Percentiles rank a stretch among this genome's conserved stretches.
Evolutionary conservation across 2,888 invertebrate species (phyloP).

Genomic region (Cataglyphis rosenhaueri): DNA sequence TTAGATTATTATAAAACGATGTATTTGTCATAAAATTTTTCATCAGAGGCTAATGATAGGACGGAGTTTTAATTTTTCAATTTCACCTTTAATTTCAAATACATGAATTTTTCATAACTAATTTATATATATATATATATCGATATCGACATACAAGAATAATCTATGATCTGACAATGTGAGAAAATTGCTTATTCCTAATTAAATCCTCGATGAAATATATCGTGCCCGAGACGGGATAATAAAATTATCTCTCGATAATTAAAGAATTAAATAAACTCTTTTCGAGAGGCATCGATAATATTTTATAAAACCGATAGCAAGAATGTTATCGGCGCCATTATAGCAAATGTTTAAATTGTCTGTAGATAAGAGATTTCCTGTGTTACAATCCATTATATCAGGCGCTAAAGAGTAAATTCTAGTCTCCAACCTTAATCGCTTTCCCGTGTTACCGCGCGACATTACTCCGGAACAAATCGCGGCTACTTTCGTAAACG

Average conservation of each 20-base stretch:
- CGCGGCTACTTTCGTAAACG: conserved; percentile 44
- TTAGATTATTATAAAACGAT: not conserved
- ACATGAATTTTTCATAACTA: not conserved
- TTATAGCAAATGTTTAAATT: conserved; percentile 21
- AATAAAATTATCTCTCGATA: not conserved
- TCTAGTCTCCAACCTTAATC: conserved; percentile 45
- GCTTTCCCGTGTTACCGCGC: conserved; percentile 47
- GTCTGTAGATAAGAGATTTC: conserved; percentile 35
- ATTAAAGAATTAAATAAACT: not conserved
- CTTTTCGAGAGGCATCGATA: not conserved
- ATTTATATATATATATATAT: not conserved
- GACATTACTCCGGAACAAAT: conserved; percentile 52
- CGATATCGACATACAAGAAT: conserved; percentile 31
- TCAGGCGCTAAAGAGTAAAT: conserved; percentile 43
- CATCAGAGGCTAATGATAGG: not conserved
- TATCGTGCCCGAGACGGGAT: not conserved
- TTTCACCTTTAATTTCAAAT: not conserved
- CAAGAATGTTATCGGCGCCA: not conserved
- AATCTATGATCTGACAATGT: conserved; percentile 56
- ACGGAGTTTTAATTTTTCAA: not conserved
- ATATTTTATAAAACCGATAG: not conserved
- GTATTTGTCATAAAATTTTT: not conserved
- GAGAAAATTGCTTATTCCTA: conserved; percentile 31
- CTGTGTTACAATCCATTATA: conserved; percentile 47
- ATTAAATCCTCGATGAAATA: not conserved